phyloP scores from a whole-genome alignment of 2,888 invertebrate genomes.

The Macrosiphum euphorbiae region DNA sequence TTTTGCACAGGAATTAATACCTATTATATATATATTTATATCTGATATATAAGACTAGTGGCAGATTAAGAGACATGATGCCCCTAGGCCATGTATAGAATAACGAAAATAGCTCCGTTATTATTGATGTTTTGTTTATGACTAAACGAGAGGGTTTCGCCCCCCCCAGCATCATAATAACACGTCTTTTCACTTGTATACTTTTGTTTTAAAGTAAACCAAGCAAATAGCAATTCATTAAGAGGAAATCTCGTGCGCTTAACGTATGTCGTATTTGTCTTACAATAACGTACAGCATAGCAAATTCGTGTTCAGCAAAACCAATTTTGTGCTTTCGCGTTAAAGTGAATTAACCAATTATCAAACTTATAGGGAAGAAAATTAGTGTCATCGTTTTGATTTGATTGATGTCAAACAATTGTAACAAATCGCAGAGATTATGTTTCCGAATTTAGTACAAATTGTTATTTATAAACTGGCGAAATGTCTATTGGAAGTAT shows the following conservation, averaged over 20 bases:
- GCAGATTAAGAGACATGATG: not conserved
- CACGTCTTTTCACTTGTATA: not conserved
- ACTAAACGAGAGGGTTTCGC: not conserved
- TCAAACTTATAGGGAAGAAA: not conserved
- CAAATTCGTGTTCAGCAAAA: not conserved
- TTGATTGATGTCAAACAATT: not conserved
- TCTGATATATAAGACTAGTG: not conserved
- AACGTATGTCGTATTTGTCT: not conserved
- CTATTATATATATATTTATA: conserved; percentile 6
- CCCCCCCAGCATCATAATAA: not conserved
- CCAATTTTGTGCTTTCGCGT: not conserved
- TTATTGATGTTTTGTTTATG: not conserved
- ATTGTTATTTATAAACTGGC: not conserved
- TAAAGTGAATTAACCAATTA: not conserved
- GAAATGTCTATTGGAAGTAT: not conserved
- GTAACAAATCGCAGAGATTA: not conserved
- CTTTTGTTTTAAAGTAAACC: not conserved
- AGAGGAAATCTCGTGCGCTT: not conserved
- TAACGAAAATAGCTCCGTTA: not conserved
- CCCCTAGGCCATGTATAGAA: not conserved
- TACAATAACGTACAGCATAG: not conserved
- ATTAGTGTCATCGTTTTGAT: not conserved
- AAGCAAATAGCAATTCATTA: not conserved
- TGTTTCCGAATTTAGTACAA: not conserved
- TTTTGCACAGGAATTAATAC: not conserved